phyloP scores from a whole-genome alignment of 2,888 invertebrate species.

The Diabrotica balteata region DNA sequence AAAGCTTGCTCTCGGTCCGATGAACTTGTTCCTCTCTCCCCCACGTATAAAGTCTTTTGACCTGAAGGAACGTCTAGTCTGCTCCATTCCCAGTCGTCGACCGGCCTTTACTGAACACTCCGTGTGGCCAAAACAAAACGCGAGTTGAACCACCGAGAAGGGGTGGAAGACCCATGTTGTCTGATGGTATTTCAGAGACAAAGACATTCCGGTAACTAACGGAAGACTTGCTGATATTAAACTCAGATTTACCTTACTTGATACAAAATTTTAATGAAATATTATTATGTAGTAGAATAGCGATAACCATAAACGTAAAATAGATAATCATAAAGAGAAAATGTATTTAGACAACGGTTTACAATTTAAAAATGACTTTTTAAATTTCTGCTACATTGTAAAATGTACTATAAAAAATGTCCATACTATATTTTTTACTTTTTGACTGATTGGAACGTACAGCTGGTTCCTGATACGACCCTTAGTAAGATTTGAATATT shows the following conservation, averaged over 20 bases:
- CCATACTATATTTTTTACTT: too few relatives aligned
- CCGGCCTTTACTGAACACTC: conserved; percentile 11
- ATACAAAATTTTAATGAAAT: too few relatives aligned
- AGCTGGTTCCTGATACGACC: too few relatives aligned
- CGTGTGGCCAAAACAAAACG: conserved; percentile 5
- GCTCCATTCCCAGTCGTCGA: conserved; percentile 7
- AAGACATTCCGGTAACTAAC: background rate
- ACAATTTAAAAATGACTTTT: background rate
- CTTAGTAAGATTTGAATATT: too few relatives aligned
- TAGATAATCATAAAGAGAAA: too few relatives aligned
- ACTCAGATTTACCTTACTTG: too few relatives aligned
- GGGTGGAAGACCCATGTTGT: background rate
- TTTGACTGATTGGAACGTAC: too few relatives aligned
- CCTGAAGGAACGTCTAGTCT: conserved; percentile 23
- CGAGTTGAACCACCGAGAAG: background rate
- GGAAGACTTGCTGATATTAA: too few relatives aligned
- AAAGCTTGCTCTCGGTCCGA: conserved; percentile 10
- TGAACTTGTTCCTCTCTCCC: conserved; percentile 22
- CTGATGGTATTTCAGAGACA: background rate
- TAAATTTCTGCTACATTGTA: too few relatives aligned
- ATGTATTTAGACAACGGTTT: background rate
- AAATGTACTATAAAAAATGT: too few relatives aligned
- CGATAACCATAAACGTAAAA: too few relatives aligned
- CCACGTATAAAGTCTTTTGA: conserved; percentile 25
- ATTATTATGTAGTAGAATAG: too few relatives aligned